Percentiles rank a stretch among this genome's conserved stretches.
phyloP scores from a whole-genome alignment of 2,113 vertebrate genomes.

The Chionodraco myersi region DNA sequence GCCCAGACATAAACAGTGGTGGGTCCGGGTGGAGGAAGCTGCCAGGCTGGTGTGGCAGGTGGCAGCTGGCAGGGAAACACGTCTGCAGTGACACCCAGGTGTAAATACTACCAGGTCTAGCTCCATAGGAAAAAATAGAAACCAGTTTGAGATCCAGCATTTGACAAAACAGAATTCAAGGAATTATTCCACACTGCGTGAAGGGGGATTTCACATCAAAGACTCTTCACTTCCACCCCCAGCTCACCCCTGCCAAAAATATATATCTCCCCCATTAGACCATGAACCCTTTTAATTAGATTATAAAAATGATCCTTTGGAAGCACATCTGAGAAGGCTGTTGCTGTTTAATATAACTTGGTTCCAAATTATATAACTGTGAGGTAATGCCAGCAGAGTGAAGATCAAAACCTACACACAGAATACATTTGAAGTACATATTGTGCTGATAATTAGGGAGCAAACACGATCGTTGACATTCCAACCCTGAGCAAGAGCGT shows the following conservation, averaged over 20 bases:
- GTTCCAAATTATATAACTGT: constrained; percentile 64
- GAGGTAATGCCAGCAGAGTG: constrained; percentile 51
- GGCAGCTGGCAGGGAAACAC: constrained; percentile 27
- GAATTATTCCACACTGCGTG: not conserved
- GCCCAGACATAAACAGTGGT: constrained; percentile 70
- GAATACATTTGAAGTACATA: not conserved
- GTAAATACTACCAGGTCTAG: constrained; percentile 10
- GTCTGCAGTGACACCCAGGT: constrained; percentile 34
- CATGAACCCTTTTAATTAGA: constrained; percentile 68
- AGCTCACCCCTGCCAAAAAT: constrained; percentile 53
- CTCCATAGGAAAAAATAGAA: constrained; percentile 7
- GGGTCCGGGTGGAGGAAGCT: constrained; percentile 47
- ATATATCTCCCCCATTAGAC: constrained; percentile 42
- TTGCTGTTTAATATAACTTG: constrained; percentile 73
- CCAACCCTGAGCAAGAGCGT: not conserved
- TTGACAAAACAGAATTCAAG: not conserved
- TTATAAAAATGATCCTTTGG: constrained; percentile 67
- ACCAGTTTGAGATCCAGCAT: not conserved
- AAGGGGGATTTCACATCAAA: constrained; percentile 44
- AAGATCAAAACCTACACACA: constrained; percentile 24
- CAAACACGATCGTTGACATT: constrained; percentile 7
- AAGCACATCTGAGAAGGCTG: constrained; percentile 63
- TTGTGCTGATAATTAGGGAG: constrained; percentile 10
- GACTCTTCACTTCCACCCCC: constrained; percentile 64
- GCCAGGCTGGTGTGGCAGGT: constrained; percentile 22